Evolutionary conservation across 2,888 invertebrate genomes (phyloP), one percentile per base, ranked within the genome.

Genomic region (Rhagonycha lutea): DNA sequence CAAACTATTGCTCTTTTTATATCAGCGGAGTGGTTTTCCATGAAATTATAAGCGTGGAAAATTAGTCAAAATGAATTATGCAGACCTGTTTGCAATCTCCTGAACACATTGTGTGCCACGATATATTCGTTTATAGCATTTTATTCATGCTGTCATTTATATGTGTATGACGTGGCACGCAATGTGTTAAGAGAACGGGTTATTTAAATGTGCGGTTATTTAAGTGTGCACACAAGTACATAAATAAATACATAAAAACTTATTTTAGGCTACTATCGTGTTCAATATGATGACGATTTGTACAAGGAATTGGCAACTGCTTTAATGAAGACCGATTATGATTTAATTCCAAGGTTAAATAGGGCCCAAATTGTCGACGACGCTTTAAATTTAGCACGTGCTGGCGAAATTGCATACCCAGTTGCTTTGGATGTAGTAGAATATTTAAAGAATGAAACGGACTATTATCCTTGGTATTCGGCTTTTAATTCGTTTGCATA

Each of bases 361-460:
- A 90, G 93, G 81, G 95, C 95, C 4, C 95, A 91, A 89, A 89
- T 94, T 24, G 91, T 97, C 11, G 94, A 97, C 82, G 98, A 98
- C 86, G 90, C 93, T 1, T 89, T 94, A 81, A 92, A 92, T 86
- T 89, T 94, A 74, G 95, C 94, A n/a, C 90, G 93, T 68, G 90
- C 92, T n/a, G 91, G 91, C 2, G 81, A 90, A 23, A 87, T 94
- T 77, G 82, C 86, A 0, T 94, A 95, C 83, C 85, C 86, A 0
- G 86, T 90, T n/a, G 92, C 94, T 0, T 89, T 97, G 63, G 88
- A 90, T 14, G 89, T 95, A 24, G 89, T 93, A 0, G 89, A 90
- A 1, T 97, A 95, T 88, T 88, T 97, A 78, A 86, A 88, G 71
- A 87, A 90, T 10, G 95, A 95, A 86, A 89, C 86, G 0, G 90